Percentiles rank a stretch among this genome's conserved stretches.
phyloP scores from a whole-genome alignment of 2,888 invertebrate species.

The Callyntrura sp. region DNA sequence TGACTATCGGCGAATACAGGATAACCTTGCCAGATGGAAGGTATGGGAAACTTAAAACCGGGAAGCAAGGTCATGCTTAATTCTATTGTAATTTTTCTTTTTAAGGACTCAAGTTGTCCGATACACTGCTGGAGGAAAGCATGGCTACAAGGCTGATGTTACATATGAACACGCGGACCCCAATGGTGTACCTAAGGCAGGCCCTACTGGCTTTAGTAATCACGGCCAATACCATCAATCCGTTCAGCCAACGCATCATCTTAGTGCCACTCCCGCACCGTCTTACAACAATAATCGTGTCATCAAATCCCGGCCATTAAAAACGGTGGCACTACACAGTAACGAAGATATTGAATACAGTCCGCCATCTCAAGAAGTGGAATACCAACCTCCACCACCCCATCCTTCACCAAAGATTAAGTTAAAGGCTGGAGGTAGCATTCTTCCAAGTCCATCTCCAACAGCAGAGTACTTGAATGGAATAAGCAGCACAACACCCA shows the following conservation, averaged over 20 bases:
- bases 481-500: conserved; percentile 47
- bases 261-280: conserved; percentile 56
- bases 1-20: conserved; percentile 89
- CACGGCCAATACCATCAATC: conserved; percentile 57
- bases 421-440: conserved; percentile 44
- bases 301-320: conserved; percentile 72
- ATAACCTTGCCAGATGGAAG: conserved; percentile 84
- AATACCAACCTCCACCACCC: conserved; percentile 24
- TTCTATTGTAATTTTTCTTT: not conserved
- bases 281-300: conserved; percentile 67
- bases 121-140: conserved; percentile 95
- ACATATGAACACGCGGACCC: conserved; percentile 87
- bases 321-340: conserved; percentile 37
- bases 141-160: conserved; percentile 95
- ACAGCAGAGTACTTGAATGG: conserved; percentile 47
- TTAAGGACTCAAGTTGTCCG: conserved; percentile 90
- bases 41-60: no score
- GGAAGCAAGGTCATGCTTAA: no score
- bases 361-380: conserved; percentile 35
- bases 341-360: conserved; percentile 49
- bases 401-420: conserved; percentile 61
- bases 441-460: conserved; percentile 39
- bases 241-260: conserved; percentile 53
- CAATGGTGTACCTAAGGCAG: not conserved
- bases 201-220: not conserved